phyloP scores from a whole-genome alignment of 2,797 vertebrate genomes.

The Syngnathus acus region DNA sequence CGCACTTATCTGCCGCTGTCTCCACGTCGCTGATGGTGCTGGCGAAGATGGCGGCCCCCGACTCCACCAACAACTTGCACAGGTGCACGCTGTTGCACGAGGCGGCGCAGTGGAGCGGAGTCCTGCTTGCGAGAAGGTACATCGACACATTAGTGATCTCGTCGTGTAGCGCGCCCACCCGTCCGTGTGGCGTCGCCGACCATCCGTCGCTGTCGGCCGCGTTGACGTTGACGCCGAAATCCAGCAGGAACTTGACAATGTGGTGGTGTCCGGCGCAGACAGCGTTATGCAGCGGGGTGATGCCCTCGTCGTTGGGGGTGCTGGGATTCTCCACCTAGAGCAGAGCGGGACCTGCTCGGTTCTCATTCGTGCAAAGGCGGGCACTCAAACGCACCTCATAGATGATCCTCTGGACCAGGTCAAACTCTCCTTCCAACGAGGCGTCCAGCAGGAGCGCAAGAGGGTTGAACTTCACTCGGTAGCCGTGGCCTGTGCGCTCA shows the following conservation, averaged over 20 bases:
- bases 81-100: conserved; percentile 98
- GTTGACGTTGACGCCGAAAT: conserved; percentile 97
- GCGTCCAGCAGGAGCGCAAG: conserved; percentile 92
- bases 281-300: conserved; percentile 93
- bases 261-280: conserved; percentile 98
- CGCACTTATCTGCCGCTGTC: conserved; percentile 96
- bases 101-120: conserved; percentile 93
- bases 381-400: conserved; percentile 78
- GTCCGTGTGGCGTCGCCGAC: conserved; percentile 61
- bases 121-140: conserved; percentile 67
- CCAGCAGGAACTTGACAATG: conserved; percentile 95
- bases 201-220: conserved; percentile 97
- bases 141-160: too few species aligned
- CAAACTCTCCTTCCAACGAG: conserved; percentile 95
- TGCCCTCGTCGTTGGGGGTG: conserved; percentile 95
- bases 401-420: conserved; percentile 94
- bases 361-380: too few species aligned
- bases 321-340: conserved; percentile 94
- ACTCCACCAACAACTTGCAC: conserved; percentile 94
- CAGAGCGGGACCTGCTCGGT: not conserved
- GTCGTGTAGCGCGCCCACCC: fast-evolving
- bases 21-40: conserved; percentile 96
- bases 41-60: conserved; percentile 93
- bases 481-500: conserved; percentile 86
- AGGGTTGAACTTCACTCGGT: conserved; percentile 94